Evolutionary conservation across 2,888 invertebrate species (phyloP), one percentile per base, ranked within the genome.

Genomic region (Mellilla xanthometata): DNA sequence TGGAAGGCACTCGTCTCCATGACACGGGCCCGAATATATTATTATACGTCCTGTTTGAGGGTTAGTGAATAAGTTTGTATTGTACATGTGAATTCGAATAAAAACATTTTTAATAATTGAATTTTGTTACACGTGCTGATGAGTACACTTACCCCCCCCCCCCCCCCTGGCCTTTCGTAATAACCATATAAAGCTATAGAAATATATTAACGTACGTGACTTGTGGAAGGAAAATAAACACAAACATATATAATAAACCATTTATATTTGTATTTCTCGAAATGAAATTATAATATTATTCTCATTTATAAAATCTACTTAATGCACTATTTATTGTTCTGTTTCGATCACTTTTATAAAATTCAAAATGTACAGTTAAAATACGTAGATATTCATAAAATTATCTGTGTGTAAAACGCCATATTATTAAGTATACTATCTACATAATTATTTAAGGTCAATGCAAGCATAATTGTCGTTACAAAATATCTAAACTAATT

Each of bases 321-420:
- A 84, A 58, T 66, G 65, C 76, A 72, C 76, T 81, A 79, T 74
- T 76, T 76, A 77, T 78, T 81, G 76, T 81, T 85, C 76, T 55
- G 66, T 60, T 72, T 84, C 81, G 76, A 78, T 85, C 76, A 62
- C 65, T 64, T 57, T 64, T 58, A 59, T 62, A 50, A 51, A 55
- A 61, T 32, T 52, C 10, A 54, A 50, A 24, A 31, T 24, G 23
- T 40, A 39, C 26, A 39, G 9, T 19, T 49, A 19, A 24, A 24
- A 24, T 24, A 24, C 24, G 8, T 24, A 24, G 7, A 48, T 40
- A 54, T 38, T 29, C 9, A 13, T 27, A 40, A 19, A 8, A 33
- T 39, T 39, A 33, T 29, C 34, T 29, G 4, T n/a, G 23, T 47
- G 54, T 30, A 46, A 36, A 35, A 38, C 41, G n/a, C 52, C 3